Percentiles rank a stretch among this genome's conserved stretches.
Conservation (phyloP, 2,888 invertebrate genomes). For the Mythimna pallens region DNA sequence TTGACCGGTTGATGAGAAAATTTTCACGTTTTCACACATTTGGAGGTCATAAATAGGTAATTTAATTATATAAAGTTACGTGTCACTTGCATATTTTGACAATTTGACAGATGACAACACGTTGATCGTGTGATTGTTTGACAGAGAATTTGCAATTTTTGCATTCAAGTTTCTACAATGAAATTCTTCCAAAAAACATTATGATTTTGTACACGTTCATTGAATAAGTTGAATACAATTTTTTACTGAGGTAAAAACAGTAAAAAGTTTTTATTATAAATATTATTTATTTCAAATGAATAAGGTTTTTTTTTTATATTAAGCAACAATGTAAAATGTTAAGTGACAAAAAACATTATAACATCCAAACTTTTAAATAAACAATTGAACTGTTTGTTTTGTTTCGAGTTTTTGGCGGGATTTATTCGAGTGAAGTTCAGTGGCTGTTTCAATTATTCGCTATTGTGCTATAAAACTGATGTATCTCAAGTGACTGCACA, state of each 20-base stretch:
- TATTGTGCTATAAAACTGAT: too few species aligned
- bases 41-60: constrained; percentile 88
- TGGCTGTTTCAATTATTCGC: too few species aligned
- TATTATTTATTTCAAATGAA: background rate
- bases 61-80: constrained; percentile 89
- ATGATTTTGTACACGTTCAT: background rate
- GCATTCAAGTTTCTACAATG: constrained; percentile 32
- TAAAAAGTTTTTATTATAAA: background rate
- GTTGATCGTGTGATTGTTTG: constrained; percentile 59
- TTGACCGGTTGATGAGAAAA: constrained; percentile 79
- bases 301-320: background rate
- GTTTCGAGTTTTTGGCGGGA: too few species aligned
- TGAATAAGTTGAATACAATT: background rate
- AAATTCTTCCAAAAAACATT: constrained; percentile 8
- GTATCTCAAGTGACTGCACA: too few species aligned
- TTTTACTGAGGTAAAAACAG: fast-evolving
- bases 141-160: constrained; percentile 53
- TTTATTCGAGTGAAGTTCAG: too few species aligned
- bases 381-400: too few species aligned
- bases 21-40: constrained; percentile 87
- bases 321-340: background rate
- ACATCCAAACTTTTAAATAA: background rate
- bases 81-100: constrained; percentile 89
- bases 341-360: constrained; percentile 7
- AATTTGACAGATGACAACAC: constrained; percentile 72